phyloP scores from a whole-genome alignment of 2,888 invertebrate genomes.

The Rhagonycha fulva region DNA sequence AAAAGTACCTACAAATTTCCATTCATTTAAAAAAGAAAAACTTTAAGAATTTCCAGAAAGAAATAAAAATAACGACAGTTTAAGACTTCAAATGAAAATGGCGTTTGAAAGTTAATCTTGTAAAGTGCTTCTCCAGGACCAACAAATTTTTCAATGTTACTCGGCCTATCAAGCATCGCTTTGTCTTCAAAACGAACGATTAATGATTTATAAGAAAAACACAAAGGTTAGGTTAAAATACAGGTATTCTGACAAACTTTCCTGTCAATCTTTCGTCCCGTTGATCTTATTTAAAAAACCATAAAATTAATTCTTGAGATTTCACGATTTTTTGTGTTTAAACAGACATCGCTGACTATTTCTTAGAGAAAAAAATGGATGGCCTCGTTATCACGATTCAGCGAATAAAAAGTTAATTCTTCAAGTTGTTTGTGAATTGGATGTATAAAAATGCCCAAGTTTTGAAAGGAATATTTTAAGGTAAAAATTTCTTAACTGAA shows the following conservation, averaged over 20 bases:
- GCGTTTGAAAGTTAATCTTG: slow-evolving; percentile 25
- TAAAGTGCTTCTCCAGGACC: slow-evolving; percentile 24
- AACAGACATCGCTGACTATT: no score
- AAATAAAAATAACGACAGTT: slow-evolving; percentile 25
- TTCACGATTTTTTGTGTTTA: not conserved
- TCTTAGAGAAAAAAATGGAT: no score
- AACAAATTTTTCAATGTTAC: slow-evolving; percentile 24
- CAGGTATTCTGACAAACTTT: not conserved
- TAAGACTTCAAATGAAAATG: slow-evolving; percentile 25
- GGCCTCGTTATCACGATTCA: no score
- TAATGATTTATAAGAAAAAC: not conserved
- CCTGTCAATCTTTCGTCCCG: not conserved
- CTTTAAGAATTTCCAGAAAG: slow-evolving; percentile 17
- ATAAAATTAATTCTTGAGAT: not conserved
- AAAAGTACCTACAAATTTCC: not conserved
- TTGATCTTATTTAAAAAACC: not conserved
- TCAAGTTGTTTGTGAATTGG: not conserved
- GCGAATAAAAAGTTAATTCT: not conserved
- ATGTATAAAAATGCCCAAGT: not conserved
- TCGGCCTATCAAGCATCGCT: slow-evolving; percentile 24
- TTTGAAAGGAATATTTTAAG: not conserved
- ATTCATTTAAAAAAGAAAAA: not conserved
- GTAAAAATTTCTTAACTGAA: not conserved
- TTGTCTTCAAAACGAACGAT: slow-evolving; percentile 17
- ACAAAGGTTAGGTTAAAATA: not conserved